Evolutionary conservation across 92 coral and sea anemone genomes (phyloP), one percentile per base, ranked within the genome.

Genomic region (Hydrozoanthus gracilis): DNA sequence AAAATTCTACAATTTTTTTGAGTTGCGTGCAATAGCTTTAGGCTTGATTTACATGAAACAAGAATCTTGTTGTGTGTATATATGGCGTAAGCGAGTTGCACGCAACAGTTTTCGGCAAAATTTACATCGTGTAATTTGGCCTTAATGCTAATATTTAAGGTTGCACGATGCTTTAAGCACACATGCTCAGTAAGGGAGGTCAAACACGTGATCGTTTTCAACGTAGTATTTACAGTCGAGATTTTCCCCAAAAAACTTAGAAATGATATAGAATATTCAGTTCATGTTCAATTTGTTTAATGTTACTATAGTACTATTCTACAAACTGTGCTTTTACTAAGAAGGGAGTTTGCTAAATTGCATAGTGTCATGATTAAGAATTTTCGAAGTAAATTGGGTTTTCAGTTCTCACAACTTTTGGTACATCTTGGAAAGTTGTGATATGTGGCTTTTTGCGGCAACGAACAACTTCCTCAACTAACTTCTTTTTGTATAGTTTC

Each of bases 401-500:
- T 56, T 89, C 96, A 47, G 84, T 86, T 84, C 96, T 91, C 46
- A 95, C 96, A 13, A 95, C 99, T 66, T 61, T 65, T 17, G 99
- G 98, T 1, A 96, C 96, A 74, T 96, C 99, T 10, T 89, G 84
- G 76, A 83, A 93, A 47, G 91, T 95, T 16, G 99, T 89, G 18
- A 35, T 77, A 6, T 90, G 89, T 14, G 96, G 92, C 51, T 93
- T 93, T 68, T 76, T 90, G 47, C 89, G 92, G 50, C 92, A 84
- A 35, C 86, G 77, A 11, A 96, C 73, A 45, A 96, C 90, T 35
- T 95, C 99, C 48, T 95, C 95, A 47, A 95, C 87, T 16, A 96
- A 84, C 49, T 66, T 88, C 88, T 95, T 96, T 82, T 92, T 96
- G 94, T 95, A 96, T 84, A 88, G 83, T 68, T 92, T 96, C 99